Base-by-base conservation (phyloP, 2,888 invertebrate species). In the Euspilapteryx auroguttella region DNA sequence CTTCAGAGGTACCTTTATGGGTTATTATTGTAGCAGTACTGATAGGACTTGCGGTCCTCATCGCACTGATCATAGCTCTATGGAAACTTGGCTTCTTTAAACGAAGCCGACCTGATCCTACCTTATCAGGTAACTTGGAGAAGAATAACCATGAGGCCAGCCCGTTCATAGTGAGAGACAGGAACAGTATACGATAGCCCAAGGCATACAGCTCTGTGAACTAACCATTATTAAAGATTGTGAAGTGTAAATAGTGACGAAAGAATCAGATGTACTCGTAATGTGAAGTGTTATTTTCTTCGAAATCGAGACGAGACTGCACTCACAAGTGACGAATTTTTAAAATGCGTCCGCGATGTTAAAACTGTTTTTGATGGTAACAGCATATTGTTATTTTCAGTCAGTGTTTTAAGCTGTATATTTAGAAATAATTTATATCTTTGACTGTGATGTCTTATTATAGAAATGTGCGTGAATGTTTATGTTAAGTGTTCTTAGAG, bases 41-140 rank as follows among this genome's bases (percentile, higher is more conserved):
- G 32, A 87, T 86, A 2, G 96, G 96, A 7, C 71, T 97, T 20
- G 50, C 95, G 37, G 76, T 97, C 12, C 76, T 97, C 20, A 81
- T 92, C 21, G 55, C 93, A 3, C 78, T 96, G 28, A 88, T 89
- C 24, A 78, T 89, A 27, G 79, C 87, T 12, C 71, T 96, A 33
- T 93, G 92, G 85, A 93, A 89, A 73, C 83, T 91, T 29, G 93
- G 93, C 28, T 94, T 94, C 81, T 94, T 93, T 68, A 92, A 91
- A 50, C 71, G 91, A 46, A 83, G 89, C 50, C 79, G 92, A 37
- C 89, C 89, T 4, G 91, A 92, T 57, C 88, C 86, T 1, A 91
- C 91, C 10, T 57, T 89, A 3, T 88, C 88, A 12, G 91, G 89
- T 1, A 88, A 87, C 56, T 58, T 88, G 13, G 86, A 87, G 50